These are phyloP conservation scores for Pelochelys cantorii DNA, from an alignment of 2,797 vertebrate species.

Conservation along the genomic window DNA sequence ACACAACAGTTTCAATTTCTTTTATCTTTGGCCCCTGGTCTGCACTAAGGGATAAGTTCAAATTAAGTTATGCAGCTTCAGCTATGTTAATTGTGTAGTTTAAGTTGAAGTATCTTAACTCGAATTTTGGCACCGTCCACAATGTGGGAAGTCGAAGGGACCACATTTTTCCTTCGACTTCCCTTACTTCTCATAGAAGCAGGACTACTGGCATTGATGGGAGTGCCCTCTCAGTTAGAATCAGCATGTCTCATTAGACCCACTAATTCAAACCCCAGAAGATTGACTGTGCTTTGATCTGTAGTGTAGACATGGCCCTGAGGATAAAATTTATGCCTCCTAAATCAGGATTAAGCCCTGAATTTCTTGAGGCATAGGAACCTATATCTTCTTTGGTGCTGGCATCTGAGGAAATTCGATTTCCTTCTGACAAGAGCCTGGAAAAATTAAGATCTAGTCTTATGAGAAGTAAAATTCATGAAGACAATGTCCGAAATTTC, in stretches of 20 bases:
- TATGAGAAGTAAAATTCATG: background rate
- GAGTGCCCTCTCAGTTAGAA: no score
- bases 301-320: background rate
- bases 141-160: no score
- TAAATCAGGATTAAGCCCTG: background rate
- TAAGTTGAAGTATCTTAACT: no score
- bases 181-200: no score
- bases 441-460: background rate
- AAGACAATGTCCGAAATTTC: background rate
- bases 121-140: no score
- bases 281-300: background rate
- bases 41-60: no score
- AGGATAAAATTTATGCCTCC: conserved; percentile 28
- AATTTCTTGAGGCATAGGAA: background rate
- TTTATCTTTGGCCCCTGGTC: background rate
- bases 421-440: background rate
- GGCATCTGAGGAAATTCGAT: background rate
- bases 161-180: no score
- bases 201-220: no score
- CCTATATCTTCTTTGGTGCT: background rate
- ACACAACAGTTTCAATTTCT: background rate
- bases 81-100: no score
- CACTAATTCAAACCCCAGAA: no score
- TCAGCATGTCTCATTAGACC: no score
- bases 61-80: no score